Percentiles rank a stretch among this genome's conserved stretches.
Evolutionary conservation across 1,140 invertebrate genomes (phyloP).

Genomic region (Drosophila melanica): DNA sequence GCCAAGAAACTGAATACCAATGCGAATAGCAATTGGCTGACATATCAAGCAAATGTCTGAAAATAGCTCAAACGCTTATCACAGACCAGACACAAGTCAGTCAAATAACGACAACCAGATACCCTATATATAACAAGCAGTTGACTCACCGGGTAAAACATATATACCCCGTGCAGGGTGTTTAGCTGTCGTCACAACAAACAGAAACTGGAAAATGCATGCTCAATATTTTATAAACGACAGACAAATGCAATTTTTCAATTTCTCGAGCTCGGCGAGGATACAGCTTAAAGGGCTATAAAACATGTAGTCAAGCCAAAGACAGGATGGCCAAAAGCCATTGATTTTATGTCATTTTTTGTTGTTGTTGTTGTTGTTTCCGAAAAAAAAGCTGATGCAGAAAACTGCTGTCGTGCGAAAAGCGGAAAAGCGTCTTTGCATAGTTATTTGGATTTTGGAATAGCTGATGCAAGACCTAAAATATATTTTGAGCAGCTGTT

Average conservation of each 20-base stretch:
- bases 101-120: not conserved
- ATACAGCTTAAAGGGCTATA: slow-evolving; percentile 71
- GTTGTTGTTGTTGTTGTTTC: slow-evolving; percentile 1
- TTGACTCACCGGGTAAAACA: not conserved
- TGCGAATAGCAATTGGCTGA: slow-evolving; percentile 14
- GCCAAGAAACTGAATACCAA: not conserved
- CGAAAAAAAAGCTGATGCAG: slow-evolving; percentile 10
- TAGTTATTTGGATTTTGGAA: slow-evolving; percentile 29
- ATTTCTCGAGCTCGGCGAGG: slow-evolving; percentile 52
- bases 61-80: slow-evolving; percentile 69
- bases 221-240: slow-evolving; percentile 71
- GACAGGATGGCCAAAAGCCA: slow-evolving; percentile 31
- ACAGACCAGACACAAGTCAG: not conserved
- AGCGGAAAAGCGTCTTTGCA: slow-evolving; percentile 53
- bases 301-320: slow-evolving; percentile 48
- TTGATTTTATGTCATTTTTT: slow-evolving; percentile 23
- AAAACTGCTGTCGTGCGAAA: not conserved
- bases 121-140: not conserved
- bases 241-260: slow-evolving; percentile 76
- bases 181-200: not conserved
- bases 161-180: not conserved
- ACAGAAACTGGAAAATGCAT: slow-evolving; percentile 26
- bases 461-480: slow-evolving; percentile 13
- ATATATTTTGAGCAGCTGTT: slow-evolving; percentile 49
- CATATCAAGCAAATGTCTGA: slow-evolving; percentile 52